A percentile compares a stretch with the other conserved stretches of the same genome.
These are phyloP conservation scores for Lineus longissimus DNA, from an alignment of 1,140 invertebrate genomes.

Conservation along the genomic window DNA sequence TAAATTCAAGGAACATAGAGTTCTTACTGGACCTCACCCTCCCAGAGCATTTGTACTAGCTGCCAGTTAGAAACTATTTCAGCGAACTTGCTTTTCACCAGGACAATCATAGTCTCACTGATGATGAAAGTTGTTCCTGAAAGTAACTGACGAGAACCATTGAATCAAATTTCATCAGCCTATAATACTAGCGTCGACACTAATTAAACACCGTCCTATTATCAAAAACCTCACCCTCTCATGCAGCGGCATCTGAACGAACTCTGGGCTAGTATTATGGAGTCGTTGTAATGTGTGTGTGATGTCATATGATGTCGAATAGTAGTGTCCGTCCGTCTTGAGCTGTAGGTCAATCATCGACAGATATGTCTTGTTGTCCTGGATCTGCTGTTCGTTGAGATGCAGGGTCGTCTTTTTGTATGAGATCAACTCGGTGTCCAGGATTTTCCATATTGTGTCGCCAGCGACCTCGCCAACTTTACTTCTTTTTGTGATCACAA, in stretches of 20 bases:
- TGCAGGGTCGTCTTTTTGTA: conserved; percentile 80
- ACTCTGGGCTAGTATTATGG: conserved; percentile 81
- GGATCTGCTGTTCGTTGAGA: conserved; percentile 75
- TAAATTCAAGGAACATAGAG: no score
- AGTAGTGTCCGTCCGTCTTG: conserved; percentile 80
- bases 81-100: no score
- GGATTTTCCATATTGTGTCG: conserved; percentile 80
- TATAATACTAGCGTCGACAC: no score
- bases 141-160: no score
- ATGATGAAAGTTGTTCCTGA: no score
- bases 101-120: no score
- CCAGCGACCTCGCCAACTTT: conserved; percentile 82
- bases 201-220: no score
- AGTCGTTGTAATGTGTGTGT: conserved; percentile 87
- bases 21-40: no score
- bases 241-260: conserved; percentile 62
- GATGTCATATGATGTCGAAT: conserved; percentile 89
- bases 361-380: conserved; percentile 74
- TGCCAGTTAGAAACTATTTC: no score
- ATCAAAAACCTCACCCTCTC: conserved; percentile 56
- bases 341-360: conserved; percentile 75
- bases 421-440: conserved; percentile 78
- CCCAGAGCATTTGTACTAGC: no score
- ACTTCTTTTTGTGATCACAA: conserved; percentile 82
- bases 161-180: conserved; percentile 7